These are phyloP conservation scores for Ondatra zibethicus DNA, from an alignment of 2,113 vertebrate species.

Conservation along the genomic window DNA sequence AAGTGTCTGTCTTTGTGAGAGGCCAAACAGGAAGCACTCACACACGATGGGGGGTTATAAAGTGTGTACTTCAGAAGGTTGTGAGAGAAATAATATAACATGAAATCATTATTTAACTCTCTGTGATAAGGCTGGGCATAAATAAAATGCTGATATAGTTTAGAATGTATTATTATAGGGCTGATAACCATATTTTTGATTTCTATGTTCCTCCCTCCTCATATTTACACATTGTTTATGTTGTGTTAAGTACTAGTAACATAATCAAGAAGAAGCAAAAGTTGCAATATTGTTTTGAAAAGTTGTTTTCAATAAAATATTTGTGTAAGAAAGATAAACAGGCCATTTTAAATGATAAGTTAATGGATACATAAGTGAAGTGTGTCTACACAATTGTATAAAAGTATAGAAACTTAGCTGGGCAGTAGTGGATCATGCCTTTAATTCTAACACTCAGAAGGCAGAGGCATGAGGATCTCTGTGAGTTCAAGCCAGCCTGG, in stretches of 20 bases:
- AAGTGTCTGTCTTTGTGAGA: not conserved
- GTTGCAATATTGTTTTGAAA: conserved; percentile 5
- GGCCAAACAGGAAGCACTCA: not conserved
- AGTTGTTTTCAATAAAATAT: not conserved
- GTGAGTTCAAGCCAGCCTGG: no score
- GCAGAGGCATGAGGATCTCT: no score
- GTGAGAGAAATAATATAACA: conserved; percentile 42
- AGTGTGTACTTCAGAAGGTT: not conserved
- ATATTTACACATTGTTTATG: conserved; percentile 22
- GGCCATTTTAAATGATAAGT: conserved; percentile 13
- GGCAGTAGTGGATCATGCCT: no score
- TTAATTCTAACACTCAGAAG: no score
- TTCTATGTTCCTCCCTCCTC: not conserved
- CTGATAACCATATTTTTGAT: conserved; percentile 7
- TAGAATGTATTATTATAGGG: conserved; percentile 20
- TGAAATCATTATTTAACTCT: conserved; percentile 52
- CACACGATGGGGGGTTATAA: not conserved
- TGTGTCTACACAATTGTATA: not conserved
- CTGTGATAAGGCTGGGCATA: not conserved
- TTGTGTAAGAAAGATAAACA: not conserved
- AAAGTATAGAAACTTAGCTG: not conserved
- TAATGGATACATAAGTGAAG: not conserved
- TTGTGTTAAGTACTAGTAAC: not conserved
- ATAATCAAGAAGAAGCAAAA: conserved; percentile 12
- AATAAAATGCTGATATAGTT: conserved; percentile 53